These are phyloP conservation scores for Acleris literana DNA, from an alignment of 2,888 invertebrate species.

Conservation along the genomic window DNA sequence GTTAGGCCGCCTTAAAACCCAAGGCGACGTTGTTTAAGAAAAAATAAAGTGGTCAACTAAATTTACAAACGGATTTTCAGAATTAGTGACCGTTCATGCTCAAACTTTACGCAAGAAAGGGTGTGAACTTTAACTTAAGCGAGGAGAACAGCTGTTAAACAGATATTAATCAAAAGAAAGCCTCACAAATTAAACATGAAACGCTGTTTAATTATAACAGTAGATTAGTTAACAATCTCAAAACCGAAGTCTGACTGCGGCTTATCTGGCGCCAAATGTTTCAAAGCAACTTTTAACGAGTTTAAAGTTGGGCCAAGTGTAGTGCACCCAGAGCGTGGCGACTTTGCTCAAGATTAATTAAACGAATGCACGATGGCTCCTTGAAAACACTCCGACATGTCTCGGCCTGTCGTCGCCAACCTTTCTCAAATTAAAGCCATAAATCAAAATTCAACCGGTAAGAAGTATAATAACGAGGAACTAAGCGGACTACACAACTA, in stretches of 20 bases:
- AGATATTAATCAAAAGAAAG: slow-evolving; percentile 43
- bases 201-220: slow-evolving; percentile 78
- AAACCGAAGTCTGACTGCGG: slow-evolving; percentile 77
- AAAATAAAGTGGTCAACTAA: background rate
- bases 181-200: slow-evolving; percentile 57
- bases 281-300: slow-evolving; percentile 83
- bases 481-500: slow-evolving; percentile 51
- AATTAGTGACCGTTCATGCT: background rate
- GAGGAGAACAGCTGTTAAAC: slow-evolving; percentile 37
- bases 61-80: background rate
- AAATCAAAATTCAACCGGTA: slow-evolving; percentile 81
- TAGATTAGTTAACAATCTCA: slow-evolving; percentile 80
- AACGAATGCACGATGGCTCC: slow-evolving; percentile 82
- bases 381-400: slow-evolving; percentile 83
- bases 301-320: slow-evolving; percentile 81
- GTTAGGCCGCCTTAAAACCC: background rate
- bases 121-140: slow-evolving; percentile 10
- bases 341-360: slow-evolving; percentile 81
- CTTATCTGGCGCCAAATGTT: slow-evolving; percentile 84
- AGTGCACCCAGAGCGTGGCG: slow-evolving; percentile 74
- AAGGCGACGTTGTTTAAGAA: slow-evolving; percentile 14
- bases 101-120: background rate
- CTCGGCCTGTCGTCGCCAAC: slow-evolving; percentile 82
- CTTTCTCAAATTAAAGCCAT: slow-evolving; percentile 81
- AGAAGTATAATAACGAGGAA: slow-evolving; percentile 78